These are phyloP conservation scores for Oplegnathus fasciatus DNA, from an alignment of 2,113 vertebrate genomes.

Conservation along the genomic window DNA sequence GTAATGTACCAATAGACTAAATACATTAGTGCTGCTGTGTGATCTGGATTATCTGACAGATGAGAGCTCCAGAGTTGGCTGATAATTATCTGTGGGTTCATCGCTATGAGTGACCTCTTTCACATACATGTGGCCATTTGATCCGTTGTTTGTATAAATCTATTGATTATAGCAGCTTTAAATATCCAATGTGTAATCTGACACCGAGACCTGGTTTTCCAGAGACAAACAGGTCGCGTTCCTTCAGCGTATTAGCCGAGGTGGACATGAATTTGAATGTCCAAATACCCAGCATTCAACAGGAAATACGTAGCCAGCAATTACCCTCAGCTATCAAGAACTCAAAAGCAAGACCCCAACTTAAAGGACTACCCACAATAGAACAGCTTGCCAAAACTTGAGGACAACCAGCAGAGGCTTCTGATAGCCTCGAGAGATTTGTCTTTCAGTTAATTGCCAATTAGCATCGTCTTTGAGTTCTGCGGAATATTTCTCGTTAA, in stretches of 20 bases:
- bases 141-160: background rate
- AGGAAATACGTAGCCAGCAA: background rate
- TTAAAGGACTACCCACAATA: background rate
- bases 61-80: background rate
- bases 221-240: background rate
- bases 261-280: background rate
- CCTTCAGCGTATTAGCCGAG: background rate
- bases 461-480: slow-evolving; percentile 49
- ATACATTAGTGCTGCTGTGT: slow-evolving; percentile 7
- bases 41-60: slow-evolving; percentile 12
- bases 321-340: background rate
- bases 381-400: slow-evolving; percentile 16
- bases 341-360: background rate
- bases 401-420: slow-evolving; percentile 5
- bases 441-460: slow-evolving; percentile 45
- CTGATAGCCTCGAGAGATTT: slow-evolving; percentile 28
- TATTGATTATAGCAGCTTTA: background rate
- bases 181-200: background rate
- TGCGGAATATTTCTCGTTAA: slow-evolving; percentile 25
- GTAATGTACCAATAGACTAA: background rate
- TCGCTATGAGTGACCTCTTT: background rate
- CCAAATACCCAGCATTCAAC: background rate
- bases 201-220: background rate
- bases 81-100: background rate
- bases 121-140: background rate